phyloP scores from a whole-genome alignment of 30 jellyfish, hydroid and myxozoan species.

The Sanderia malayensis region DNA sequence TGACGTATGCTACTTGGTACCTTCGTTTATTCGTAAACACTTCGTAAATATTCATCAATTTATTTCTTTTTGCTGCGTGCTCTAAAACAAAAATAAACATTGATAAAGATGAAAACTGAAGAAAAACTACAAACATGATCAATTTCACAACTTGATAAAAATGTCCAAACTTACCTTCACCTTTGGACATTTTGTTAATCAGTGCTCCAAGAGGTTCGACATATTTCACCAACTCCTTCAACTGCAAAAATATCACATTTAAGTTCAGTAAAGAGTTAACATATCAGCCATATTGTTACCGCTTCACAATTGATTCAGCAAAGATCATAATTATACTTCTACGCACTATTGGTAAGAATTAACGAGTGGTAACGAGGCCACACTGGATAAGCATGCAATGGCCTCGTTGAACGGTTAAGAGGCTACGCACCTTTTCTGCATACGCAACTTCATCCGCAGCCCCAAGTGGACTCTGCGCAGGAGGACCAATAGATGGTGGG shows the following conservation, averaged over 20 bases:
- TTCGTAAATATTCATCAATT: conserved; percentile 28
- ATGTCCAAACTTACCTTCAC: conserved; percentile 26
- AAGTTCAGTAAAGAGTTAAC: too few relatives aligned
- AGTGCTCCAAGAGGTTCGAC: conserved; percentile 59
- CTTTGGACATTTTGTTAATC: conserved; percentile 61
- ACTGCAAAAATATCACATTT: conserved; percentile 4
- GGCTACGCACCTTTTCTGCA: conserved; percentile 33
- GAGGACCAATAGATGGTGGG: conserved; percentile 68
- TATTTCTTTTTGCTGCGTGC: conserved; percentile 48
- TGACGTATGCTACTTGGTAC: too few relatives aligned
- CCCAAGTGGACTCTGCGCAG: conserved; percentile 71
- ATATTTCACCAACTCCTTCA: conserved; percentile 42
- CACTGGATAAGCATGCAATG: too few relatives aligned
- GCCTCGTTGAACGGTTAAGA: background rate
- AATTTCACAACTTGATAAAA: too few relatives aligned
- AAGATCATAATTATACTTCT: too few relatives aligned
- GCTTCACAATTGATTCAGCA: too few relatives aligned
- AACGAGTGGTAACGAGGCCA: too few relatives aligned
- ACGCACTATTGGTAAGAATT: too few relatives aligned
- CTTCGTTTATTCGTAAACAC: conserved; percentile 41
- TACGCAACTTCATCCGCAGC: conserved; percentile 69
- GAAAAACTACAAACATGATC: too few relatives aligned
- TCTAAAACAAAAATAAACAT: conserved; percentile 12
- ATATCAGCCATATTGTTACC: too few relatives aligned
- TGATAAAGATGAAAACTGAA: too few relatives aligned